Percentiles rank a stretch among this genome's conserved stretches.
Conservation (phyloP, 2,113 vertebrate species). For the Archocentrus centrarchus region DNA sequence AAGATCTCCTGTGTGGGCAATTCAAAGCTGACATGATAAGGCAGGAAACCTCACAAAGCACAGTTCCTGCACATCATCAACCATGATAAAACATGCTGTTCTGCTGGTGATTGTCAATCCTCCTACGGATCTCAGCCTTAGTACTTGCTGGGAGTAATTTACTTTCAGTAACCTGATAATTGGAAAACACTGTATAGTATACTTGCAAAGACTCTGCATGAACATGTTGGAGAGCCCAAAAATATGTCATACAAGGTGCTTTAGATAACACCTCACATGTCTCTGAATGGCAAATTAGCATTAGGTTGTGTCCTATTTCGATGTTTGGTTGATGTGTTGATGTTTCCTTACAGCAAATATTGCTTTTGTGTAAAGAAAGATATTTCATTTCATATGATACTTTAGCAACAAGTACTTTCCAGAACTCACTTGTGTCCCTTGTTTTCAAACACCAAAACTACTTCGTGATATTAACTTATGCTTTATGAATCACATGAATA, state of each 20-base stretch:
- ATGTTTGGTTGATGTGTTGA: background rate
- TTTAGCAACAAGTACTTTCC: background rate
- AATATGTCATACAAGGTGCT: background rate
- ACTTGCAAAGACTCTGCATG: constrained; percentile 11
- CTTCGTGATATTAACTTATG: background rate
- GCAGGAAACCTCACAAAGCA: constrained; percentile 40
- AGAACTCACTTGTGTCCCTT: background rate
- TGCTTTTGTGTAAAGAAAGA: background rate
- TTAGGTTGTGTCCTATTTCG: background rate
- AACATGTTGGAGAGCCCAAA: constrained; percentile 15
- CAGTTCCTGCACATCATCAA: constrained; percentile 37
- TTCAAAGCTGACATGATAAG: constrained; percentile 63
- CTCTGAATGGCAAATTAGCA: background rate
- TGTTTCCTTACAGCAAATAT: background rate
- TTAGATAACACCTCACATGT: background rate
- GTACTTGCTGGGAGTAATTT: constrained; percentile 44
- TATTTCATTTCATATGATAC: background rate
- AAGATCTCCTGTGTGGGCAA: constrained; percentile 46
- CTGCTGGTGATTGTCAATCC: constrained; percentile 42
- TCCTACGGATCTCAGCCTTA: constrained; percentile 42
- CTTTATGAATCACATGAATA: background rate
- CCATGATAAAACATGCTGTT: constrained; percentile 45
- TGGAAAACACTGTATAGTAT: constrained; percentile 21
- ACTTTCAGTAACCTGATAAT: constrained; percentile 42
- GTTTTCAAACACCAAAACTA: background rate